Evolutionary conservation across 2,888 invertebrate genomes (phyloP).

Genomic region (Volucella inanis): DNA sequence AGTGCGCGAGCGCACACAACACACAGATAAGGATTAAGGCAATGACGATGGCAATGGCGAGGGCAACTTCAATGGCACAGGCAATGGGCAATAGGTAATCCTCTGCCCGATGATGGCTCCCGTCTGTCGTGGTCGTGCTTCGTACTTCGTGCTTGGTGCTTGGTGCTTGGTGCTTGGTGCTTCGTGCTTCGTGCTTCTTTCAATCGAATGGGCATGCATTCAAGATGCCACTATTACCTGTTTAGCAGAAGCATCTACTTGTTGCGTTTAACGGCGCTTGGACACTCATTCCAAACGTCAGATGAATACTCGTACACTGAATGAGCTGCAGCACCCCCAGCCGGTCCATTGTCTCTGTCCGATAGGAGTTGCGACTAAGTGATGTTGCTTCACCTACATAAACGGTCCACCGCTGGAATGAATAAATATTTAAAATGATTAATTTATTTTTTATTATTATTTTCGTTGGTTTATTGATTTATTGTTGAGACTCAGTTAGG

Average conservation of each 20-base stretch:
- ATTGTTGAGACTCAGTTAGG: constrained; percentile 77
- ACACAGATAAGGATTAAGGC: constrained; percentile 54
- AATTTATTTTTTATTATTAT: constrained; percentile 83
- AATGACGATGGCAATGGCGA: background rate
- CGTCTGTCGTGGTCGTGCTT: constrained; percentile 21
- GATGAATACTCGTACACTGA: constrained; percentile 16
- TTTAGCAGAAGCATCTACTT: constrained; percentile 53
- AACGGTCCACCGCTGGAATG: constrained; percentile 76
- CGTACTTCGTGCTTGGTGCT: constrained; percentile 7
- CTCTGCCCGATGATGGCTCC: constrained; percentile 40
- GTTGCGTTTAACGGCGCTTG: constrained; percentile 61
- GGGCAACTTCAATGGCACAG: background rate
- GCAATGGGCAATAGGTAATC: background rate
- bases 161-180: constrained; percentile 11
- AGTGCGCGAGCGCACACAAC: constrained; percentile 69
- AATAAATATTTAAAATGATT: constrained; percentile 82
- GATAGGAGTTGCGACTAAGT: constrained; percentile 69
- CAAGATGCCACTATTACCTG: constrained; percentile 56
- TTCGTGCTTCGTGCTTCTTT: constrained; percentile 2
- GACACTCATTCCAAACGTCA: constrained; percentile 63
- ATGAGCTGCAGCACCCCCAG: constrained; percentile 5
- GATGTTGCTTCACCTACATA: constrained; percentile 71
- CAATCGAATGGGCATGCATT: constrained; percentile 9
- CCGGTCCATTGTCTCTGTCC: constrained; percentile 34
- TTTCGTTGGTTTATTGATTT: constrained; percentile 82